Evolutionary conservation across 2,888 invertebrate genomes (phyloP).

Genomic region (Ectemnius continuus): DNA sequence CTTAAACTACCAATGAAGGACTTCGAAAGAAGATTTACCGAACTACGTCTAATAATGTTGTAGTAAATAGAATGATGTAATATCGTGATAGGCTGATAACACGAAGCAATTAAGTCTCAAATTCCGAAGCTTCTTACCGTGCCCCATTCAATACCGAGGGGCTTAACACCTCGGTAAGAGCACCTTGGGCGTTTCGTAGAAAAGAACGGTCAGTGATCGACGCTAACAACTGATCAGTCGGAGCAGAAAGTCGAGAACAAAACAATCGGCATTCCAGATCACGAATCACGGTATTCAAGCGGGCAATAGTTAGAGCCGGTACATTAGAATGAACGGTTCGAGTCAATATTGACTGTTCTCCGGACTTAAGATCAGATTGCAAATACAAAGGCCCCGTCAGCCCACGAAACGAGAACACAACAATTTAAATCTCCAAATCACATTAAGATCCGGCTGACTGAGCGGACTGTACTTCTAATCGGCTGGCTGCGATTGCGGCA

Average conservation of each 20-base stretch:
- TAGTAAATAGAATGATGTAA: no score
- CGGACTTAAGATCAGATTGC: slow-evolving; percentile 38
- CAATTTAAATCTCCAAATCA: slow-evolving; percentile 46
- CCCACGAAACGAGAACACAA: slow-evolving; percentile 34
- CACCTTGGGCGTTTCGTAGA: background rate
- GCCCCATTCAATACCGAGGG: no score
- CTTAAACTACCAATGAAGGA: no score
- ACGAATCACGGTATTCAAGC: slow-evolving; percentile 4
- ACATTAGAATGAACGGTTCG: slow-evolving; percentile 5
- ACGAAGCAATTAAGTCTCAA: no score
- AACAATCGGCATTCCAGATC: slow-evolving; percentile 23
- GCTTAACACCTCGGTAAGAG: no score
- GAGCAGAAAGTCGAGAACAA: background rate
- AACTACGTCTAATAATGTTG: no score
- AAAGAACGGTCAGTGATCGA: background rate
- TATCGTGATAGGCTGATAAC: no score
- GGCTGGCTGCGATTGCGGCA: slow-evolving; percentile 29
- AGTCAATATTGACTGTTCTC: slow-evolving; percentile 37
- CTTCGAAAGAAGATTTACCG: no score
- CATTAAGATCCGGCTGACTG: slow-evolving; percentile 34
- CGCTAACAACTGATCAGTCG: background rate
- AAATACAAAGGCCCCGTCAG: slow-evolving; percentile 24
- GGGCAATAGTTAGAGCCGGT: background rate
- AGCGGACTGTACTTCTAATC: slow-evolving; percentile 29
- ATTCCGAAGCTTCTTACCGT: no score